Percentiles rank a stretch among this genome's conserved stretches.
Evolutionary conservation across 2,888 invertebrate genomes (phyloP).

Genomic region (Drosophila anceps): DNA sequence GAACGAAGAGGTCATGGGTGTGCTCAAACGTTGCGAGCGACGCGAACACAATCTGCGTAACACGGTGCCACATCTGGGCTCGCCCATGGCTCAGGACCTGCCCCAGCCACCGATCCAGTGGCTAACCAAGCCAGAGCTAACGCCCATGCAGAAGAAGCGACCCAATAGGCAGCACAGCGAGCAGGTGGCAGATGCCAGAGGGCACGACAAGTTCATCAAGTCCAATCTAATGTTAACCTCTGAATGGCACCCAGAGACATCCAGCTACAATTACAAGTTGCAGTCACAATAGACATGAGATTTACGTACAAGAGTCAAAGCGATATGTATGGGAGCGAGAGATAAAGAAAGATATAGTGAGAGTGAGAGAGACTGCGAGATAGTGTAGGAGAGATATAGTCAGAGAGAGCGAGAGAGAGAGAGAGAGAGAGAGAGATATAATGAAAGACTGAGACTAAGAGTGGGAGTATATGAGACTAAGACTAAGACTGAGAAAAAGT

Average conservation of each 20-base stretch:
- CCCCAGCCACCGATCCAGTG: constrained; percentile 15
- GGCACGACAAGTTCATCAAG: background rate
- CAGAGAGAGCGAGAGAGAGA: background rate
- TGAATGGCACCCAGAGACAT: background rate
- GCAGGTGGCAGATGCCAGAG: background rate
- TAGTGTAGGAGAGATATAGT: no score
- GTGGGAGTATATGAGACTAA: no score
- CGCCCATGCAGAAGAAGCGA: background rate
- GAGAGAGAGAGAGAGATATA: background rate
- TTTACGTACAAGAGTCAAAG: no score
- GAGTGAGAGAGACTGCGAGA: background rate
- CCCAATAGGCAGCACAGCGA: background rate
- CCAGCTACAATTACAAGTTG: background rate
- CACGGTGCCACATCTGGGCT: background rate
- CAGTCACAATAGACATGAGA: background rate
- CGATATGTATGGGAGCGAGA: no score
- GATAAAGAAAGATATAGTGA: background rate
- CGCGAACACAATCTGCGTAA: background rate
- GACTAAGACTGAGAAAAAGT: background rate
- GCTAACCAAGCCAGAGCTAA: background rate
- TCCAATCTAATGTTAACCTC: background rate
- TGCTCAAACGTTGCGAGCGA: background rate
- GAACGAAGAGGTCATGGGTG: background rate
- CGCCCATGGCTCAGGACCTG: constrained; percentile 5
- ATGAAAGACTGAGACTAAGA: no score